These are phyloP conservation scores for Agapornis canus DNA, from an alignment of 2,797 vertebrate species.

Conservation along the genomic window DNA sequence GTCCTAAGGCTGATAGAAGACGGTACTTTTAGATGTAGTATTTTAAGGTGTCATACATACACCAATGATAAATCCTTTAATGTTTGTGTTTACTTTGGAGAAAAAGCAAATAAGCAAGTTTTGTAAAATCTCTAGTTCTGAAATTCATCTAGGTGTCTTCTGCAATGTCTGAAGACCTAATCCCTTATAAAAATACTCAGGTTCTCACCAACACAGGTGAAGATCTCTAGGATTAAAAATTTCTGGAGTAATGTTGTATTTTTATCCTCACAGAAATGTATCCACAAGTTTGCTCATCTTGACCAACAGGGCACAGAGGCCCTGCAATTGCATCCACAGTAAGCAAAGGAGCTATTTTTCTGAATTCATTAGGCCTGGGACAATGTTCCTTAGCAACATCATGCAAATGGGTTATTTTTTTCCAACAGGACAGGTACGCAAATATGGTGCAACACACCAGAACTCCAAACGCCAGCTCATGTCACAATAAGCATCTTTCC, in stretches of 20 bases:
- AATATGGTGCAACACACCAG: background rate
- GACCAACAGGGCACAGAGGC: background rate
- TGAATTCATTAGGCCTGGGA: background rate
- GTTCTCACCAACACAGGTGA: background rate
- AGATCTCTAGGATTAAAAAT: background rate
- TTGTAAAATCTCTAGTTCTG: background rate
- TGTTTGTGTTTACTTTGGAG: background rate
- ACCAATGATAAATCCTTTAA: background rate
- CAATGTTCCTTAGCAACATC: background rate
- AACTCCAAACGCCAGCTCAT: background rate
- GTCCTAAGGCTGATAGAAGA: background rate
- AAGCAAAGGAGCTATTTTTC: background rate
- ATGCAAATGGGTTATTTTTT: background rate
- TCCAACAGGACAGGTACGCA: background rate
- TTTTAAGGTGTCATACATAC: background rate
- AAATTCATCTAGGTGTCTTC: background rate
- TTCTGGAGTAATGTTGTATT: background rate
- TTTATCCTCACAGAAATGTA: background rate
- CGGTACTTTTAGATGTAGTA: background rate
- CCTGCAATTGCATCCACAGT: background rate
- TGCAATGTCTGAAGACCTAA: background rate
- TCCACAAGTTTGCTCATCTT: background rate
- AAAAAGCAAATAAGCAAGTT: background rate
- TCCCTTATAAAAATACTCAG: background rate
- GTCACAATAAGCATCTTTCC: conserved; percentile 5